These are phyloP conservation scores for Gobiocypris rarus DNA, from an alignment of 2,113 vertebrate species.

Conservation along the genomic window DNA sequence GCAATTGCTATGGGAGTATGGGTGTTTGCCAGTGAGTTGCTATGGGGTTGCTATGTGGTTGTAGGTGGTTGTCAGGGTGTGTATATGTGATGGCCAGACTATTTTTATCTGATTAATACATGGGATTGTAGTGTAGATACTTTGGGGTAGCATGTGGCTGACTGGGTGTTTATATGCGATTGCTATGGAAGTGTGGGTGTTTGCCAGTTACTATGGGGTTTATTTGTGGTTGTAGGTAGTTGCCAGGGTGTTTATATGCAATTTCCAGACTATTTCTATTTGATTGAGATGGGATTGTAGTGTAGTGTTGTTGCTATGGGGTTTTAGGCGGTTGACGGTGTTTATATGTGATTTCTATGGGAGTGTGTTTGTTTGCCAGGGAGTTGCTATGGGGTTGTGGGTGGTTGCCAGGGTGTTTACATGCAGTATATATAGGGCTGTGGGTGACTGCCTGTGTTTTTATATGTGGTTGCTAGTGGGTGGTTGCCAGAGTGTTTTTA, in stretches of 20 bases:
- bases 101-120: no score
- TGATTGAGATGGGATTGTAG: background rate
- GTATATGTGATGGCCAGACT: background rate
- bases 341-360: background rate
- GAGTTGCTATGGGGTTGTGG: background rate
- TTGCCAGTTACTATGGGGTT: background rate
- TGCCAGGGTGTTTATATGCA: background rate
- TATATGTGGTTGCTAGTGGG: no score
- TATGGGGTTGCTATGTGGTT: background rate
- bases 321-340: background rate
- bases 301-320: background rate
- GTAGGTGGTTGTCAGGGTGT: background rate
- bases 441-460: no score
- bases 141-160: background rate
- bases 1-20: background rate
- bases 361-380: background rate
- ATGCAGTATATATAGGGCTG: no score
- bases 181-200: background rate
- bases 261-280: background rate
- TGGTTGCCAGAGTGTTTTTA: no score
- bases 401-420: background rate
- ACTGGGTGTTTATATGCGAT: background rate
- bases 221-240: background rate
- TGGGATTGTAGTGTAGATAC: background rate
- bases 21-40: background rate